Evolutionary conservation across 2,888 invertebrate species (phyloP).

Genomic region (Muscina levida): DNA sequence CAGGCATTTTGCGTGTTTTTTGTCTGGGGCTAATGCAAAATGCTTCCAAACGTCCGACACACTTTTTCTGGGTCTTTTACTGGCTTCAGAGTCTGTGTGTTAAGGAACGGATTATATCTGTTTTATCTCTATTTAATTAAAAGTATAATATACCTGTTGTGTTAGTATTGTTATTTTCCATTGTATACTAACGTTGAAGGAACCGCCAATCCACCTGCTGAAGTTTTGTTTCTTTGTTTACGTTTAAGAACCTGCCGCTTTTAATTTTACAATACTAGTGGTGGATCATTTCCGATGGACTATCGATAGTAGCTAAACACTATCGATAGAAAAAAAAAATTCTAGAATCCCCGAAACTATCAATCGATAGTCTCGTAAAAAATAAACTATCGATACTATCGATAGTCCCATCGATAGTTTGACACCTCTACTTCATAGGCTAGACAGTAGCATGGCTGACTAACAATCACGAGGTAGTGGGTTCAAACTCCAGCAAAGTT

Average conservation of each 20-base stretch:
- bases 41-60: slow-evolving; percentile 48
- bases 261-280: not conserved
- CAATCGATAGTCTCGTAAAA: not conserved
- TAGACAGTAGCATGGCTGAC: too few relatives aligned
- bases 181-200: too few relatives aligned
- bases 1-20: slow-evolving; percentile 28
- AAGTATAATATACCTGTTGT: slow-evolving; percentile 12
- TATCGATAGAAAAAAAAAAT: not conserved
- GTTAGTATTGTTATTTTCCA: not conserved
- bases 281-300: not conserved
- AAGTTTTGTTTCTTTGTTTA: too few relatives aligned
- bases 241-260: not conserved
- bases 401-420: too few relatives aligned
- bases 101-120: too few relatives aligned
- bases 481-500: too few relatives aligned
- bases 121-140: slow-evolving; percentile 2
- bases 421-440: too few relatives aligned
- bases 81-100: slow-evolving; percentile 18
- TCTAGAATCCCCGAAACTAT: not conserved
- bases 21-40: slow-evolving; percentile 34
- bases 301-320: not conserved
- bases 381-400: too few relatives aligned
- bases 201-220: too few relatives aligned
- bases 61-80: slow-evolving; percentile 26
- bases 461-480: too few relatives aligned